phyloP scores from a whole-genome alignment of 2,113 vertebrate genomes.

The Eolophus roseicapilla region DNA sequence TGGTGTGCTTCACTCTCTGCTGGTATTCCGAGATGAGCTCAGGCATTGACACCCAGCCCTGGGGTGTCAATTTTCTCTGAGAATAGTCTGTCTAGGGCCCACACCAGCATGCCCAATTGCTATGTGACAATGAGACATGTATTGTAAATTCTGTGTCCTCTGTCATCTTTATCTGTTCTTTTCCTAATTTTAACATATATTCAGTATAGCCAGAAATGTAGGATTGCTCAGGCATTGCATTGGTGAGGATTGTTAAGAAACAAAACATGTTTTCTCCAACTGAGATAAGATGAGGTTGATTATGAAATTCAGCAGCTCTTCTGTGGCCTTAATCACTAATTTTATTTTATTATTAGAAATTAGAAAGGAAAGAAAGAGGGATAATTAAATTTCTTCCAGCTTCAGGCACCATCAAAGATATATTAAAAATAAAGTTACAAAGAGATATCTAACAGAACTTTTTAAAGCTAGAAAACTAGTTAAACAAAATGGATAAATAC shows the following conservation, averaged over 20 bases:
- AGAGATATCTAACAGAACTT: constrained; percentile 14
- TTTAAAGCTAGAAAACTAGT: constrained; percentile 30
- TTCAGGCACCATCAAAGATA: constrained; percentile 29
- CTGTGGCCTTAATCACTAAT: not conserved
- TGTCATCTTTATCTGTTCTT: not conserved
- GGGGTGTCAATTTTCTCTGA: not conserved
- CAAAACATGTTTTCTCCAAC: not conserved
- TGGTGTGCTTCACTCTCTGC: not conserved
- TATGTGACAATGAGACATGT: not conserved
- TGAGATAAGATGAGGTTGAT: not conserved
- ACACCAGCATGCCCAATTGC: not conserved
- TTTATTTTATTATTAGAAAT: constrained; percentile 37
- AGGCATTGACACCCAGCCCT: not conserved
- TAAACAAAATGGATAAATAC: constrained; percentile 48
- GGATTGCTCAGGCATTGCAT: not conserved
- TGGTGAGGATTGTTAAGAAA: not conserved
- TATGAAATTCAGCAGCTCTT: not conserved
- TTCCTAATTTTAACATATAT: not conserved
- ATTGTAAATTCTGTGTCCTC: not conserved
- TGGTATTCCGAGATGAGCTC: not conserved
- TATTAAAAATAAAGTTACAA: constrained; percentile 28
- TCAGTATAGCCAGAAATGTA: not conserved
- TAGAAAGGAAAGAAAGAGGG: not conserved
- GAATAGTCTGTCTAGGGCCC: not conserved
- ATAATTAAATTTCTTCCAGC: constrained; percentile 37